Base-by-base conservation (phyloP, 2,888 invertebrate genomes). In the Biston betularia region DNA sequence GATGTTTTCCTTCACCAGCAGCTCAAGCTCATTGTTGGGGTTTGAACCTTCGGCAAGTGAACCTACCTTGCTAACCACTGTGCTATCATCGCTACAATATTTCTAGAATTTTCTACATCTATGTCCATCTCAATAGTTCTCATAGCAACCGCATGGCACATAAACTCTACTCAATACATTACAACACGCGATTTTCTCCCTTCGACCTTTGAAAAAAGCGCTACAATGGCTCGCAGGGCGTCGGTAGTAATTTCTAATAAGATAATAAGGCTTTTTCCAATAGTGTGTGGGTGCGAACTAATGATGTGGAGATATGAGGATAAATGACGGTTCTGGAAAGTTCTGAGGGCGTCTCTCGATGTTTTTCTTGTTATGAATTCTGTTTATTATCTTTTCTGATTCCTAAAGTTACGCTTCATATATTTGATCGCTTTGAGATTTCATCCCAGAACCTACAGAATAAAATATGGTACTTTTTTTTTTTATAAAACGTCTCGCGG, bases 201-300 rank as follows among this genome's bases (percentile, higher is more conserved):
- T 77, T 71, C 63, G 50, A 10, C 62, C 69, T 54, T 42, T 14
- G 8, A 33, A 42, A 53, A 15, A 69, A 86, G 74, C 70, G 76
- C 42, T 67, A 79, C 69, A 76, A 79, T 85, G 65, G 80, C 74
- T 58, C 79, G 79, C 24, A 49, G 12, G 8, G 45, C 12, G 59
- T 56, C 65, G 79, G 73, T 66, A 81, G 84, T 87, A 85, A 85
- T 85, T 89, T 84, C 87, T 89, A 88, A 89, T 90, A 89, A 89
- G 84, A 84, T 86, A 88, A 86, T 86, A 85, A 82, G 85, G 81
- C 76, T 75, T 80, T 79, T 87, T 86, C 87, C 87, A 86, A 89
- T 89, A 87, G 83, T 75, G 84, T 75, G 71, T 72, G 78, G 78
- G 74, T 77, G 80, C 77, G 73, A 78, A 79, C 79, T 84, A 84